Percentiles rank a stretch among this genome's conserved stretches.
Conservation (phyloP, 2,797 vertebrate species). For the Eulemur coronatus region DNA sequence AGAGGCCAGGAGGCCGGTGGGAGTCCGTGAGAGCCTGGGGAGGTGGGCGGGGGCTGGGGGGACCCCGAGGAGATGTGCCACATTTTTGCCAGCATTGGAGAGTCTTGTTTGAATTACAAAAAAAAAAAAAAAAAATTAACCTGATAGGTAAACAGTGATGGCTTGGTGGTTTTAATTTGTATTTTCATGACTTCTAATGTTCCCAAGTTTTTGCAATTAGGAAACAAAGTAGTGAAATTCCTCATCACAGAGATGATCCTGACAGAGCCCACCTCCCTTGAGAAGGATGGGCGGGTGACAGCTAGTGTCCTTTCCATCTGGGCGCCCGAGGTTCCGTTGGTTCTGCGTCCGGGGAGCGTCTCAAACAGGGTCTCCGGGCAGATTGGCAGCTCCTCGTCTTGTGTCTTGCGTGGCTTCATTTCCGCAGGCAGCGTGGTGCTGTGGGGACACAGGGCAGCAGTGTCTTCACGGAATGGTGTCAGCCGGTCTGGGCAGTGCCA, state of each 20-base stretch:
- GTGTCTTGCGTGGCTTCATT: background rate
- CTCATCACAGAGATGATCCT: background rate
- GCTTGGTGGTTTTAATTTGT: background rate
- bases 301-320: rapidly evolving
- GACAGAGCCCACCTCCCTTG: no score
- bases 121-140: background rate
- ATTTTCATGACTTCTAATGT: background rate
- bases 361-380: background rate
- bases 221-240: background rate
- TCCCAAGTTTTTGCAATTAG: background rate
- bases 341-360: background rate
- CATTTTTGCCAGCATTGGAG: background rate
- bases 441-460: background rate
- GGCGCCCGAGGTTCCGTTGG: background rate
- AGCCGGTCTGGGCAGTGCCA: background rate
- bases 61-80: background rate
- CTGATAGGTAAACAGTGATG: background rate
- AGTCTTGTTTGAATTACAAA: background rate
- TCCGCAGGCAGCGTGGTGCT: background rate
- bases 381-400: background rate
- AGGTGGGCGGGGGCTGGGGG: background rate
- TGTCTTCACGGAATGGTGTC: rapidly evolving
- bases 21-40: background rate
- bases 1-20: background rate
- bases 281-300: background rate